Evolutionary conservation across 2,113 vertebrate species (phyloP), one percentile per base, ranked within the genome.

Genomic region (Lophochroa leadbeateri): DNA sequence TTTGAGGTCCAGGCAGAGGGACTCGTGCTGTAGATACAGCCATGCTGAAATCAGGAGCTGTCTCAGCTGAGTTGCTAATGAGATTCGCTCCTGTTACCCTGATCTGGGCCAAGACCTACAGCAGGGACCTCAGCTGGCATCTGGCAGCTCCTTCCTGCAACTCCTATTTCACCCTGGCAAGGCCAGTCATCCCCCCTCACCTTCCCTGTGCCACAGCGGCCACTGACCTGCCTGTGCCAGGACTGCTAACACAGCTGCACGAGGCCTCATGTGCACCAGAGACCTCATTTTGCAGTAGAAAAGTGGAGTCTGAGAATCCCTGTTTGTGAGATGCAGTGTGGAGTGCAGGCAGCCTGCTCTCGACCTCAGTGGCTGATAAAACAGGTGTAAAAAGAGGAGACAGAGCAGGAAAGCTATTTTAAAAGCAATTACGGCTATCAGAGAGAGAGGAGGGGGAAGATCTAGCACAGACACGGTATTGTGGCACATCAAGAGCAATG

Each of bases 291-390:
- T 81, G 50, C 55, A n/a, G 46, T 8, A 58, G 43, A 25, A 63
- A 71, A 87, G 58, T 10, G 9, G 21, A 61, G 49, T 16, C 31
- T 0, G 2, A 55, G 58, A 33, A 35, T 33, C 39, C 29, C 35
- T 47, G 39, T 4, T 46, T 55, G 44, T 12, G 49, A 80, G 55
- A 55, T 2, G 7, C 35, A 31, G 31, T 33, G 55, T 3, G 16
- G 44, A 24, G 63, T 68, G 57, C 0, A 0, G 61, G 8, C 72
- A 78, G 17, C 21, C 24, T 77, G 35, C 58, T 83, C 13, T 76
- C 10, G 2, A 17, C 3, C 0, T 0, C 1, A 7, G 8, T 80
- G 82, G 44, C 20, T 18, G 55, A 23, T 23, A 29, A 49, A 82
- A 52, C n/a, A 17, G 27, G 24, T 44, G 43, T 75, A 82, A 53